A percentile compares a stretch with the other conserved stretches of the same genome.
Conservation (phyloP, 2,113 vertebrate species). For the Callochromis pleurospilus region DNA sequence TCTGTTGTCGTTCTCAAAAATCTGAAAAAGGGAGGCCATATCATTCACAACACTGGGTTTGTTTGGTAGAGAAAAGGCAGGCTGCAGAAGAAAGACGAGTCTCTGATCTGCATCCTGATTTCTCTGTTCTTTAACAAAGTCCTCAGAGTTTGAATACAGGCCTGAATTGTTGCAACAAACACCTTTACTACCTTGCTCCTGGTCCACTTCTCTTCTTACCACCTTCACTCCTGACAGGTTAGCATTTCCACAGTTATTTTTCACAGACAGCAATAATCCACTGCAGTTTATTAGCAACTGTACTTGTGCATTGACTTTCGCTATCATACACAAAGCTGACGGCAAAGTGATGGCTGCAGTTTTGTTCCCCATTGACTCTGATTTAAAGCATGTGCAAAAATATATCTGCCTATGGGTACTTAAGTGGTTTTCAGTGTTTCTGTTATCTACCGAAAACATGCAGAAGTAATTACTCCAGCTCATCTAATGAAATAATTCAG, state of each 20-base stretch:
- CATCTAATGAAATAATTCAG: background rate
- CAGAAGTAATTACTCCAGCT: background rate
- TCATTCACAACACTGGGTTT: constrained; percentile 27
- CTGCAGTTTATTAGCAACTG: background rate
- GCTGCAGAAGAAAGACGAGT: background rate
- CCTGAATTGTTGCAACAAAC: constrained; percentile 60
- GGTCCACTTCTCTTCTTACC: constrained; percentile 67
- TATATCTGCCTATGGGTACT: background rate
- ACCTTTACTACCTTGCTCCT: constrained; percentile 61
- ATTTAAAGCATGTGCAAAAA: background rate
- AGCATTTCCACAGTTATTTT: constrained; percentile 57
- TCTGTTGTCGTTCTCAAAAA: constrained; percentile 11
- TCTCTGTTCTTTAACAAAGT: constrained; percentile 29
- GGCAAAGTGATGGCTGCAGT: background rate
- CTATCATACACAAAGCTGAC: background rate
- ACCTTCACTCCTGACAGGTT: constrained; percentile 64
- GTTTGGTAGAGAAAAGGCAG: constrained; percentile 34
- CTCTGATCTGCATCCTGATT: constrained; percentile 6
- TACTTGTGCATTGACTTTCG: background rate
- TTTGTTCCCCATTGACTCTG: background rate
- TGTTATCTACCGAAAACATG: background rate
- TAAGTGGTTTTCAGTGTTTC: background rate
- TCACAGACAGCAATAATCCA: background rate
- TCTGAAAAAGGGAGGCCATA: constrained; percentile 1
- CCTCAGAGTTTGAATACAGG: constrained; percentile 42